Conservation (phyloP, 2,797 vertebrate species). For the Brachyalestes nurse region DNA sequence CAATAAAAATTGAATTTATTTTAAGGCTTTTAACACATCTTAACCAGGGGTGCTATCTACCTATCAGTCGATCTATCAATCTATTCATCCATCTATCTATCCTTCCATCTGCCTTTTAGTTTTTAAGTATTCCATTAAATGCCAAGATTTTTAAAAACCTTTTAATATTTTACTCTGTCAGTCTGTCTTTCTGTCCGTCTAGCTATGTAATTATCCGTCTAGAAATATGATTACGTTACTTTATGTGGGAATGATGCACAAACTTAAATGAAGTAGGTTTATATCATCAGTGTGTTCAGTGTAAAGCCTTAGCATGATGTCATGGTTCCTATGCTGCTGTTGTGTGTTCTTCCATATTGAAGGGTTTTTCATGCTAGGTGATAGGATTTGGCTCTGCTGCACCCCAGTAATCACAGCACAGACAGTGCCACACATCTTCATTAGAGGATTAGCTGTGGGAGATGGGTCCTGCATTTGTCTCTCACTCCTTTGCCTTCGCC, state of each 20-base stretch:
- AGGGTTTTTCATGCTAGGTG: slow-evolving; percentile 70
- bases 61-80: too few relatives aligned
- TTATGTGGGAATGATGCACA: not conserved
- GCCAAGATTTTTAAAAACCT: too few relatives aligned
- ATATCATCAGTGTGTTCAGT: not conserved
- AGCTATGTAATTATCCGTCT: not conserved
- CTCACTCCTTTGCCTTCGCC: slow-evolving; percentile 47
- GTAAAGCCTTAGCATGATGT: not conserved
- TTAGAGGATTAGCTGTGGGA: slow-evolving; percentile 77
- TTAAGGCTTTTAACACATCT: too few relatives aligned
- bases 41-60: too few relatives aligned
- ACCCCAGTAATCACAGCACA: slow-evolving; percentile 75
- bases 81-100: too few relatives aligned
- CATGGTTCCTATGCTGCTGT: slow-evolving; percentile 52
- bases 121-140: too few relatives aligned
- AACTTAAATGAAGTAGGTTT: not conserved
- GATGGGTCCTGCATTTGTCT: slow-evolving; percentile 72
- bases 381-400: slow-evolving; percentile 65
- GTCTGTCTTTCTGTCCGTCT: not conserved
- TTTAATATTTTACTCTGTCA: too few relatives aligned
- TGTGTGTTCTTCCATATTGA: slow-evolving; percentile 60
- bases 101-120: too few relatives aligned
- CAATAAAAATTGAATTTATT: too few relatives aligned
- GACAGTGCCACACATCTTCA: slow-evolving; percentile 79
- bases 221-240: not conserved